Evolutionary conservation across 2,888 invertebrate species (phyloP), one percentile per base, ranked within the genome.

Genomic region (Acheta domesticus): DNA sequence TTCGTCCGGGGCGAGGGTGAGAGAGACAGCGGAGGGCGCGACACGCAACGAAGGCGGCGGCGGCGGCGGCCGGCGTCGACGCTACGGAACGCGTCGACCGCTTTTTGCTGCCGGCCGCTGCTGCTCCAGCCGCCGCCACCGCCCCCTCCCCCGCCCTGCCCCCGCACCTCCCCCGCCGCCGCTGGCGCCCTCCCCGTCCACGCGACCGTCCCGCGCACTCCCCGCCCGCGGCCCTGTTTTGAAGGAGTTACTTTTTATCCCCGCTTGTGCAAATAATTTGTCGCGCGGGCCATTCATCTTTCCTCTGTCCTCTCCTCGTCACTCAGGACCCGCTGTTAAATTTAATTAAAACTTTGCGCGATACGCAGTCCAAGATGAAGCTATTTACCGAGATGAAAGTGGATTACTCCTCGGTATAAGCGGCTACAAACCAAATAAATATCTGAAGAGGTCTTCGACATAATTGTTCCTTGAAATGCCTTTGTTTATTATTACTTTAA

Each of bases 291-390:
- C 62, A 62, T 62, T 62, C 62, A 62, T 62, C 62, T 62, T 62
- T n/a, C 62, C 62, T 62, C 62, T 62, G 62, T 62, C 62, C 62
- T 62, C 62, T 16, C 16, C n/a, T 62, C 62, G n/a, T 62, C 62
- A 62, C 62, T 62, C n/a, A 14, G n/a, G 62, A 62, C 62, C 62
- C 62, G 62, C 14, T 62, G 62, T 62, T 62, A 16, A 62, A 62
- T 16, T 62, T 62, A 16, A 62, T 62, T 62, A 62, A 62, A 62
- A 62, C 62, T 62, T 62, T 62, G 62, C n/a, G 16, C 62, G n/a
- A 62, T 62, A 62, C 62, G 62, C 62, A 62, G 62, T 62, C 62
- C 16, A 62, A 62, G 62, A 62, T 62, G 62, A 62, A 62, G 62
- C 14, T 62, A 62, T 62, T 62, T 62, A 62, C 62, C 62, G 62